Evolutionary conservation across 2,113 vertebrate genomes (phyloP).

Genomic region (Tachuris rubrigastra): DNA sequence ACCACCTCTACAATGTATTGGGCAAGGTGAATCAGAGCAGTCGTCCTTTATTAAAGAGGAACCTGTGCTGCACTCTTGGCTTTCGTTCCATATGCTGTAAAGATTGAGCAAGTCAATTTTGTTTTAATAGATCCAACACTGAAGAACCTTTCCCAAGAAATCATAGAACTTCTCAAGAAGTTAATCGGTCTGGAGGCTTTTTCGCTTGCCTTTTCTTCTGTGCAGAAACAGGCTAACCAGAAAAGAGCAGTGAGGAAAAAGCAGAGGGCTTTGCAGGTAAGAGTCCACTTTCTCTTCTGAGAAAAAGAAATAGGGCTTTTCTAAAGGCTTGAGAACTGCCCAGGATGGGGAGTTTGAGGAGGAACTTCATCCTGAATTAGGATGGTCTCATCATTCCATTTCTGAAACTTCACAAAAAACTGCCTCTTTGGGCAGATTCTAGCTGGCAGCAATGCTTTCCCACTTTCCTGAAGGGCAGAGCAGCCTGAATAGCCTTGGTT

Average conservation of each 20-base stretch:
- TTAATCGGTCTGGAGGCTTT: slow-evolving; percentile 88
- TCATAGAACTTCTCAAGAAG: slow-evolving; percentile 92
- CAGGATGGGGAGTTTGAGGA: neutral
- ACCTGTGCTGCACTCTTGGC: neutral
- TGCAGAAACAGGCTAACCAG: slow-evolving; percentile 88
- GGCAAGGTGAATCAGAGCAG: neutral
- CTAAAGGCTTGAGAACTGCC: neutral
- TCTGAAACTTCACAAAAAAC: neutral
- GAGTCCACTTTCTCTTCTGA: neutral
- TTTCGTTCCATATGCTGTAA: neutral
- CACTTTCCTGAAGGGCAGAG: neutral
- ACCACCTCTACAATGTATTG: neutral
- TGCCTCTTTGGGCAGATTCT: neutral
- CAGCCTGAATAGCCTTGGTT: neutral
- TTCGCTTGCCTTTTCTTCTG: slow-evolving; percentile 86
- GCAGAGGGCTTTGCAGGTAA: slow-evolving; percentile 89
- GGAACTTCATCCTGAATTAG: neutral
- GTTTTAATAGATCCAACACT: slow-evolving; percentile 83
- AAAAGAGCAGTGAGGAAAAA: slow-evolving; percentile 84
- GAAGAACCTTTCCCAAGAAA: slow-evolving; percentile 94
- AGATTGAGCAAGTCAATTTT: neutral
- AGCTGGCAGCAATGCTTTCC: neutral
- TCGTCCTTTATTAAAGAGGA: neutral
- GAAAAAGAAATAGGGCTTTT: neutral
- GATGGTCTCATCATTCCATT: neutral